phyloP scores from a whole-genome alignment of 2,888 invertebrate genomes.

The Clunio marinus region DNA sequence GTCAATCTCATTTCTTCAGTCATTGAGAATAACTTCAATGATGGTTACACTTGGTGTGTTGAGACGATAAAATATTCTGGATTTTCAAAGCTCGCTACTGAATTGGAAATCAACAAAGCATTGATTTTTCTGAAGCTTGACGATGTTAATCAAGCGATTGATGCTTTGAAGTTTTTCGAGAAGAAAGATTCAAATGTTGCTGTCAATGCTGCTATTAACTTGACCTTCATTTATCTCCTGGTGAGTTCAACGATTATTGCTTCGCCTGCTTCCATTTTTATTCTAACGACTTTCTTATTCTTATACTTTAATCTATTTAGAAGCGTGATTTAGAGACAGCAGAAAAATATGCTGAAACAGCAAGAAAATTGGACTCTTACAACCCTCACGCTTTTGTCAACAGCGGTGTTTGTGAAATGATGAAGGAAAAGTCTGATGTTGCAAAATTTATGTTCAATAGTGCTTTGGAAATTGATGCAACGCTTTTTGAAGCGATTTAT shows the following conservation, averaged over 20 bases:
- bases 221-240: constrained; percentile 77
- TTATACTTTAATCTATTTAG: constrained; percentile 49
- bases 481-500: constrained; percentile 78
- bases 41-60: constrained; percentile 82
- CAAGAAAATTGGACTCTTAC: constrained; percentile 68
- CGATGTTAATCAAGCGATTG: constrained; percentile 74
- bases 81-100: constrained; percentile 75
- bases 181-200: constrained; percentile 77
- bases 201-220: constrained; percentile 77
- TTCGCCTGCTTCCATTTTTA: neutral
- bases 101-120: constrained; percentile 86
- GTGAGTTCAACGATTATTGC: constrained; percentile 52
- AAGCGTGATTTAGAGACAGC: constrained; percentile 77
- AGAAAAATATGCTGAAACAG: constrained; percentile 68
- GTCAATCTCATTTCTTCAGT: constrained; percentile 85
- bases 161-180: constrained; percentile 79
- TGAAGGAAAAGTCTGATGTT: constrained; percentile 63
- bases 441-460: constrained; percentile 68
- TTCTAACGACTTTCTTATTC: neutral
- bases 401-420: constrained; percentile 72
- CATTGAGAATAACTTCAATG: constrained; percentile 66
- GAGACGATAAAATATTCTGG: constrained; percentile 89
- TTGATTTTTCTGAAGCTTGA: constrained; percentile 78
- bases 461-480: constrained; percentile 74
- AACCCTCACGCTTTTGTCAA: constrained; percentile 81